A percentile compares a stretch with the other conserved stretches of the same genome.
phyloP scores from a whole-genome alignment of 2,888 invertebrate species.

The Petrolisthes manimaculis region DNA sequence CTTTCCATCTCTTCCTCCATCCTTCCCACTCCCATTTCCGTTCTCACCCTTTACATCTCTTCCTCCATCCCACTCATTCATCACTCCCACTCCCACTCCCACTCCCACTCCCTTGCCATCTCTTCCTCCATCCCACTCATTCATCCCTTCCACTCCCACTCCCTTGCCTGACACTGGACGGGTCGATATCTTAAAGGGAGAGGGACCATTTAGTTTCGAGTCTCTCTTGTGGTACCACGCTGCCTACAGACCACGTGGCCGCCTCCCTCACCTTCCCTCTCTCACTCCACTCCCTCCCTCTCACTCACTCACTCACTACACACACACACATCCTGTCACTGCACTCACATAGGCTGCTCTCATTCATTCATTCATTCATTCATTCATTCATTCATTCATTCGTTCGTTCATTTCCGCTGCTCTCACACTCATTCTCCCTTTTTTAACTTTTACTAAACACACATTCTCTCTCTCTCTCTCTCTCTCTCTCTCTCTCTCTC shows the following conservation, averaged over 20 bases:
- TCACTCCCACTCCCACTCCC: constrained; percentile 4
- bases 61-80: neutral
- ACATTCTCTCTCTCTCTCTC: neutral
- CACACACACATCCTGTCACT: constrained; percentile 1
- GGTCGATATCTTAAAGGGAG: constrained; percentile 4
- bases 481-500: constrained; percentile 28
- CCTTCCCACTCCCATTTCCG: neutral
- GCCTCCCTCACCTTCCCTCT: neutral
- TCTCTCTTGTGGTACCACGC: neutral
- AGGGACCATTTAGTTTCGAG: neutral
- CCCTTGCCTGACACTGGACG: neutral
- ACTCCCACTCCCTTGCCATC: constrained; percentile 2
- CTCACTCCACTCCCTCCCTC: neutral
- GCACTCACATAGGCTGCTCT: no score
- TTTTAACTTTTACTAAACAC: neutral
- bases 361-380: no score
- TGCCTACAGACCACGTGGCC: constrained; percentile 7
- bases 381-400: no score
- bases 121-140: constrained; percentile 2
- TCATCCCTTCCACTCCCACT: neutral
- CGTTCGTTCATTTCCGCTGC: no score
- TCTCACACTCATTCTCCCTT: no score
- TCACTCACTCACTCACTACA: neutral
- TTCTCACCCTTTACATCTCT: neutral
- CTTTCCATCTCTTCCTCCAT: neutral